Percentiles rank a stretch among this genome's conserved stretches.
phyloP scores from a whole-genome alignment of 2,113 vertebrate species.

The Microtus pennsylvanicus region DNA sequence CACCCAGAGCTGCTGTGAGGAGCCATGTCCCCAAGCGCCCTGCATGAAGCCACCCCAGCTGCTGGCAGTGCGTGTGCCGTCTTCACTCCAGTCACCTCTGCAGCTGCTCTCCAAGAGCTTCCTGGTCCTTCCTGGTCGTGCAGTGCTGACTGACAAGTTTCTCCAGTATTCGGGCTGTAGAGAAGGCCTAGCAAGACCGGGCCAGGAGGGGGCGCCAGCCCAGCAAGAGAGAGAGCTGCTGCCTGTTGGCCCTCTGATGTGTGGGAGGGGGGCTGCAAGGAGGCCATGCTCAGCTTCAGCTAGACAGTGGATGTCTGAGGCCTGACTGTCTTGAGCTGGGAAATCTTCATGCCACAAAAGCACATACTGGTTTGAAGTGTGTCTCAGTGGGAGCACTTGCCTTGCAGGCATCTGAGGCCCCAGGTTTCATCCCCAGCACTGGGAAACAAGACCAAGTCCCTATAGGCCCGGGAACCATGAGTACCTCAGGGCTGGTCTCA shows the following conservation, averaged over 20 bases:
- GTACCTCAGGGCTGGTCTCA: not conserved
- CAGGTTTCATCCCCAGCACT: not conserved
- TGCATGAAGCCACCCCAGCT: not conserved
- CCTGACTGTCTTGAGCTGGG: not conserved
- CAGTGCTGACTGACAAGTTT: not conserved
- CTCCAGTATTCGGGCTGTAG: not conserved
- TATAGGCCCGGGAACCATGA: rapidly evolving
- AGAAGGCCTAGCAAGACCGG: not conserved
- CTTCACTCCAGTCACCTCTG: not conserved
- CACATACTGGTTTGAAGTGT: not conserved
- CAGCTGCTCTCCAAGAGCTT: not conserved
- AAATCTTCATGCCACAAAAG: not conserved
- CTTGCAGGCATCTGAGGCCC: not conserved
- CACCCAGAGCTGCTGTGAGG: not conserved
- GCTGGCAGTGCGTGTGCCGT: not conserved
- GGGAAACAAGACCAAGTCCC: not conserved
- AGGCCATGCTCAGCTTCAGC: not conserved
- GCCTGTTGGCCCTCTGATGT: not conserved
- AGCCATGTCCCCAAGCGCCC: not conserved
- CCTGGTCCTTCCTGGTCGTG: no score
- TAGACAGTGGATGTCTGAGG: not conserved
- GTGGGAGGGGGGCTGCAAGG: not conserved
- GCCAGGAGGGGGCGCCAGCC: not conserved
- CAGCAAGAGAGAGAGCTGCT: not conserved
- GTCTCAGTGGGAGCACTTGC: not conserved